Evolutionary conservation across 2,888 invertebrate species (phyloP), one percentile per base, ranked within the genome.

Genomic region (Hofmannophila pseudospretella): DNA sequence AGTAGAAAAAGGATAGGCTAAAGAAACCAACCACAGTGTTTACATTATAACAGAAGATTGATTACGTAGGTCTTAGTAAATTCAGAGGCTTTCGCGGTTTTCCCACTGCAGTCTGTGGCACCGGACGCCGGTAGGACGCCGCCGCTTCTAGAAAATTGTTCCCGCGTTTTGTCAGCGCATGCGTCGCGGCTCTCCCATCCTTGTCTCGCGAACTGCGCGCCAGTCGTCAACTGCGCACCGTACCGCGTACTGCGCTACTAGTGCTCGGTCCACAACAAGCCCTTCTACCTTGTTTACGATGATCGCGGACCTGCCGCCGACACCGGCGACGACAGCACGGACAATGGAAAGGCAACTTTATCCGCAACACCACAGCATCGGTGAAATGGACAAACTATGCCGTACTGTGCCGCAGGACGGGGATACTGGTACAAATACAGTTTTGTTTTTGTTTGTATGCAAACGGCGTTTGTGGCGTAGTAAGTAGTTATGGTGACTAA

Each of bases 141-240:
- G 63, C 58, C 54, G 59, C 61, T 78, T 82, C 79, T 81, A 81
- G 80, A 78, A 77, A 54, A 53, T 57, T 50, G 66, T 84, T 79
- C 82, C 80, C 80, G 80, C 81, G 72, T 72, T 72, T 59, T 52
- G 47, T 52, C 42, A 34, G 71, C 85, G 84, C 85, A 82, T 82
- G 84, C 84, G 82, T 26, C 63, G 42, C 31, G 49, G 34, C 38
- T 47, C 39, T 54, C 58, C 64, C 62, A 58, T 77, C 74, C 70
- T 67, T 72, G 65, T 71, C 68, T 51, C 55, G 58, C 68, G 63
- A 65, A 69, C 60, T 75, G 74, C 81, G 78, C 78, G 76, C 68
- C 79, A 78, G 81, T 78, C 66, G 58, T 50, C 54, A 67, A n/a
- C 47, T 69, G 76, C 75, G 78, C 78, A 71, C 47, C 67, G 67